Evolutionary conservation across 1,140 invertebrate species (phyloP).

Genomic region (Eufriesea mexicana): DNA sequence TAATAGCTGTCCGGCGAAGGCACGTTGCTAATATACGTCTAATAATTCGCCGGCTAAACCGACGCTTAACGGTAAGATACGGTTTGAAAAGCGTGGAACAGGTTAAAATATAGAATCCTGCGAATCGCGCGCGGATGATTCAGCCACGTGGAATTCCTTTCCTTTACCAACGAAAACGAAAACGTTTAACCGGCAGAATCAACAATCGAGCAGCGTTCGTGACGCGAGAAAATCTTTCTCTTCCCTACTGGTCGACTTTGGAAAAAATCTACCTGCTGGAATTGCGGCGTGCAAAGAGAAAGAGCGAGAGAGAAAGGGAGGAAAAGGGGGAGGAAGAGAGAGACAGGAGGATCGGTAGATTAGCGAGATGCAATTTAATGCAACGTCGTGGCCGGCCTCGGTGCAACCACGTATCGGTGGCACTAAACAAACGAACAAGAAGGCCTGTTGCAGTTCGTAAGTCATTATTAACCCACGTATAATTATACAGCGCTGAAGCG

Average conservation of each 20-base stretch:
- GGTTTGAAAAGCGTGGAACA: too few species aligned
- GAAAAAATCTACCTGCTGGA: neutral
- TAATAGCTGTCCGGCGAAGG: neutral
- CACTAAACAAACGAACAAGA: conserved; percentile 63
- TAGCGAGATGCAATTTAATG: conserved; percentile 63
- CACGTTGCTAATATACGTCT: neutral
- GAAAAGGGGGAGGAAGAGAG: neutral
- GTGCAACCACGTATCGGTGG: conserved; percentile 45
- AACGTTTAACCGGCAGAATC: conserved; percentile 15
- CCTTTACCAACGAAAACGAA: neutral
- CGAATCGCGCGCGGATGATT: neutral
- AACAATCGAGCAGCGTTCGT: conserved; percentile 29
- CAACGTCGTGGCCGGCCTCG: conserved; percentile 33
- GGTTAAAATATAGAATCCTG: neutral
- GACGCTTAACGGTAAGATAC: too few species aligned
- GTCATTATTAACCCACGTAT: conserved; percentile 67
- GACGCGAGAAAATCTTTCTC: conserved; percentile 14
- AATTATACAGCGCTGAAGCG: conserved; percentile 56
- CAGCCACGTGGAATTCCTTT: neutral
- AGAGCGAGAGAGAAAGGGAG: too few species aligned
- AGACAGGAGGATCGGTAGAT: conserved; percentile 37
- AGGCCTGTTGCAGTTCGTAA: conserved; percentile 59
- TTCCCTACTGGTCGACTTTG: neutral
- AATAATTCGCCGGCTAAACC: neutral
- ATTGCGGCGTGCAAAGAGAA: conserved; percentile 22